These are phyloP conservation scores for Caenorhabditis drosophilae DNA, from an alignment of 2,888 invertebrate species.

Conservation along the genomic window DNA sequence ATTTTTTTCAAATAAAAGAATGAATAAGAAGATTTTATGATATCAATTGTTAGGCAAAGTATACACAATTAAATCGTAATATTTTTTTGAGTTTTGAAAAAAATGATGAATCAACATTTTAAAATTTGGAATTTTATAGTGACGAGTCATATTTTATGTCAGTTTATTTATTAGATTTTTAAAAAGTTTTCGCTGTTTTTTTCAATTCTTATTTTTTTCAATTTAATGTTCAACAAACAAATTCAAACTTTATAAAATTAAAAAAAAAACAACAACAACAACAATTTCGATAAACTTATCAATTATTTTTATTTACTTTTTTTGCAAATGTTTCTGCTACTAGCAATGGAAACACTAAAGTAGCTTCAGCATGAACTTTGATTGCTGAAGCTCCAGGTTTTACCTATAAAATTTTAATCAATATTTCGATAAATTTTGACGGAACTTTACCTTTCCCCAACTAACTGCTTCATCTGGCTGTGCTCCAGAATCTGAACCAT, in stretches of 20 bases:
- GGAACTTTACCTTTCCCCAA: conserved; percentile 82
- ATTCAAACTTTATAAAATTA: background rate
- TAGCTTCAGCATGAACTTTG: conserved; percentile 77
- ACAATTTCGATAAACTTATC: conserved; percentile 1
- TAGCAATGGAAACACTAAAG: conserved; percentile 88
- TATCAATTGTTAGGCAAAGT: too few relatives aligned
- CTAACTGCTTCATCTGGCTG: conserved; percentile 97
- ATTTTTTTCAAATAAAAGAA: too few relatives aligned
- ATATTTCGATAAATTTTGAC: conserved; percentile 8
- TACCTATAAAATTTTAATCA: conserved; percentile 20
- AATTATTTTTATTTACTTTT: conserved; percentile 8
- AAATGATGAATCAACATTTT: too few relatives aligned
- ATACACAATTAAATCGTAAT: too few relatives aligned
- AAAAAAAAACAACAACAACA: conserved; percentile 4
- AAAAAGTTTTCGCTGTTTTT: too few relatives aligned
- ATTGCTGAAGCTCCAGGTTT: conserved; percentile 44
- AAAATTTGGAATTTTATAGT: too few relatives aligned
- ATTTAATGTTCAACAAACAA: background rate
- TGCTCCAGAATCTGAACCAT: conserved; percentile 92
- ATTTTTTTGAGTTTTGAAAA: too few relatives aligned
- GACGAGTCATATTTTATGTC: too few relatives aligned
- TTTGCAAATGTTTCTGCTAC: conserved; percentile 93
- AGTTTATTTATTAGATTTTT: too few relatives aligned
- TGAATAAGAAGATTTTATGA: too few relatives aligned
- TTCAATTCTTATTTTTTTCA: too few relatives aligned